A percentile compares a stretch with the other conserved stretches of the same genome.
phyloP scores from a whole-genome alignment of 2,797 vertebrate species.

The Scolopax rusticola region DNA sequence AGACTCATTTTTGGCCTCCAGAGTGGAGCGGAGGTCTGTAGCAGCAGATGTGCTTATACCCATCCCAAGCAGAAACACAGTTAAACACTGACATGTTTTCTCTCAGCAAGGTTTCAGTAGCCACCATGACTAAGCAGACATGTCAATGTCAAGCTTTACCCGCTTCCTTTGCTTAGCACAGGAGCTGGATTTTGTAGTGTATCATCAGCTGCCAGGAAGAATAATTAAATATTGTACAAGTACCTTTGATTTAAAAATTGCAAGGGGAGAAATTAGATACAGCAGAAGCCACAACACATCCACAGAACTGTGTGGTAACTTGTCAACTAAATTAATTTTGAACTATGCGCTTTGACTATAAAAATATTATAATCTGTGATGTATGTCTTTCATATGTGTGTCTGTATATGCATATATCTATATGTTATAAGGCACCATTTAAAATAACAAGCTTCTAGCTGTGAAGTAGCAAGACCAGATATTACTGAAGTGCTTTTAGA shows the following conservation, averaged over 20 bases:
- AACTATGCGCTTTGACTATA: neutral
- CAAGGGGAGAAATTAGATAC: neutral
- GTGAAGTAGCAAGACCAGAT: neutral
- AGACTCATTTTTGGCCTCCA: neutral
- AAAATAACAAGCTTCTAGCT: neutral
- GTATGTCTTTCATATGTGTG: conserved; percentile 20
- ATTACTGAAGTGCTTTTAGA: neutral
- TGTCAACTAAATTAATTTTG: neutral
- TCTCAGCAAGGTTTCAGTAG: neutral
- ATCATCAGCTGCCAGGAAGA: neutral
- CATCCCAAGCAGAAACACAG: neutral
- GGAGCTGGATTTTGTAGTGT: neutral
- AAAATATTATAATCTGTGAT: neutral
- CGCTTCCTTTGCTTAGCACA: neutral
- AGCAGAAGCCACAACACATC: conserved; percentile 2
- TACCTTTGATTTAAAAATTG: conserved; percentile 42
- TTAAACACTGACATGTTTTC: neutral
- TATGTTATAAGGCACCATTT: neutral
- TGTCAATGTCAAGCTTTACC: neutral
- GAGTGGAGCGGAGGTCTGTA: neutral
- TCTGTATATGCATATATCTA: neutral
- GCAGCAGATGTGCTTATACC: neutral
- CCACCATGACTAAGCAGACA: neutral
- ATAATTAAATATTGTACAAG: conserved; percentile 23
- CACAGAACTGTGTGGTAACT: neutral